Base-by-base conservation (phyloP, 2,888 invertebrate genomes). In the Pandemis corylana region DNA sequence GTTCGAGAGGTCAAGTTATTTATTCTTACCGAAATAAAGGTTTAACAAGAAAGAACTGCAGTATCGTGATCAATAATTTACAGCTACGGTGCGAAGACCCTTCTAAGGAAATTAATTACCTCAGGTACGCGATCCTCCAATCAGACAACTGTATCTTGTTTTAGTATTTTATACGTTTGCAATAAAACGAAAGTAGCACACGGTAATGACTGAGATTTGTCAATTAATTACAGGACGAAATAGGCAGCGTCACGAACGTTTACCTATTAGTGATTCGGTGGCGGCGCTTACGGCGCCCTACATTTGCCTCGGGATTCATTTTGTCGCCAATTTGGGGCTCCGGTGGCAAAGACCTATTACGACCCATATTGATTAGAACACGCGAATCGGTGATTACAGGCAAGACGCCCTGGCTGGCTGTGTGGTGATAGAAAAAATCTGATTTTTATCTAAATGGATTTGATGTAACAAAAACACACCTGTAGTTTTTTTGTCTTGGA, bases 151-250 rank as follows among this genome's bases (percentile, higher is more conserved):
- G 68, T 20, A 44, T 59, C 59, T 59, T 44, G 68, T 44, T 44
- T 59, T 41, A 53, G 41, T 53, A 41, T 53, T 65, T 68, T 73
- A 69, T 71, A 42, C 66, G 36, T 53, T 71, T 53, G 62, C 70
- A 66, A 75, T 83, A 81, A 79, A 78, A 83, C 81, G 85, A 81
- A 90, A 89, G 82, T 90, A 83, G 89, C 85, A 80, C 90, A 86
- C 85, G 85, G 83, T 90, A 91, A 92, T 90, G 86, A 81, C 84
- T 81, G 87, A 85, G 87, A 88, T 91, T 90, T 85, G 85, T 86
- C 89, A 88, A 92, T 91, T 92, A 91, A 92, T 92, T 90, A 90
- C 85, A 81, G 84, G 84, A 85, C 83, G 62, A 84, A 87, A 89
- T 90, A 86, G 90, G 82, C 77, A 74, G 68, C 80, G 89, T 87